Evolutionary conservation across 2,888 invertebrate species (phyloP).

Genomic region (Meloe dianella): DNA sequence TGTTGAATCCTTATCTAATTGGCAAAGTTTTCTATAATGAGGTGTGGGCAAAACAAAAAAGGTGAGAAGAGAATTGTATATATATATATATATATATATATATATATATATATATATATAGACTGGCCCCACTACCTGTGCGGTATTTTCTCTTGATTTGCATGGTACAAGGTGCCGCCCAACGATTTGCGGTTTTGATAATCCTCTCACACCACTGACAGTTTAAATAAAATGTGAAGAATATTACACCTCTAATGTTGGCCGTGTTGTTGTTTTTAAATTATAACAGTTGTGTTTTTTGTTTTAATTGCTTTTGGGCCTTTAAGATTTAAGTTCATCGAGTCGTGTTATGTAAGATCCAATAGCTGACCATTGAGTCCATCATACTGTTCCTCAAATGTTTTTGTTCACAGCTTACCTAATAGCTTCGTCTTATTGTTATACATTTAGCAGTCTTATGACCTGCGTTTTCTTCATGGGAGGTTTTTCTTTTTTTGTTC

Average conservation of each 20-base stretch:
- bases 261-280: background rate
- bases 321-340: no score
- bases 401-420: no score
- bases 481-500: no score
- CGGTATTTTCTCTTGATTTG: conserved; percentile 15
- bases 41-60: background rate
- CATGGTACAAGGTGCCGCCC: conserved; percentile 18
- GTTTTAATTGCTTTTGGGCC: background rate
- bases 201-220: conserved; percentile 13
- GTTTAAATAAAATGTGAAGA: conserved; percentile 18
- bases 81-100: no score
- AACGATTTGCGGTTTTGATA: conserved; percentile 18
- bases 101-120: no score
- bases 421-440: no score
- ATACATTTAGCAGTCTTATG: no score
- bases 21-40: background rate
- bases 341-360: no score
- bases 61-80: background rate
- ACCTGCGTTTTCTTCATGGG: no score
- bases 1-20: background rate
- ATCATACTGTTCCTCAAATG: no score
- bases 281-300: background rate
- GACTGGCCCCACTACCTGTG: background rate
- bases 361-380: no score
- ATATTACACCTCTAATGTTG: conserved; percentile 11